Percentiles rank a stretch among this genome's conserved stretches.
Conservation (phyloP, 2,888 invertebrate genomes). For the Furcula furcula region DNA sequence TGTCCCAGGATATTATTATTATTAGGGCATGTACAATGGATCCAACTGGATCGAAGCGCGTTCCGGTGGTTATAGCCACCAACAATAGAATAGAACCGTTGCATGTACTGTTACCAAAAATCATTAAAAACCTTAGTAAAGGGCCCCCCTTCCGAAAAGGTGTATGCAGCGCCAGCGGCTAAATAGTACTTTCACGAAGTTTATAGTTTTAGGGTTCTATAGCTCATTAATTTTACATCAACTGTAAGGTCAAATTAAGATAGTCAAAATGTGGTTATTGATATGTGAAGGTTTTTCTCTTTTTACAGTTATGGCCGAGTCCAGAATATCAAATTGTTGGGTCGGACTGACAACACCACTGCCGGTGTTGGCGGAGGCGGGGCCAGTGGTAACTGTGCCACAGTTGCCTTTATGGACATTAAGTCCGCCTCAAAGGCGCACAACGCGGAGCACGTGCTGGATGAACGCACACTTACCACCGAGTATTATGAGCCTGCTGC, state of each 20-base stretch:
- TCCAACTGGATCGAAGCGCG: no score
- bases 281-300: conserved; percentile 36
- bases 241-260: neutral
- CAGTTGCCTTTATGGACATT: conserved; percentile 98
- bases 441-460: conserved; percentile 93
- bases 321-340: conserved; percentile 97
- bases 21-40: no score
- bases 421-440: conserved; percentile 97
- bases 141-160: no score
- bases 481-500: conserved; percentile 95
- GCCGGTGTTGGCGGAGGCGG: conserved; percentile 72
- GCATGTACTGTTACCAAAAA: no score
- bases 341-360: conserved; percentile 81
- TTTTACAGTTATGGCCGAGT: conserved; percentile 96
- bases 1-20: no score
- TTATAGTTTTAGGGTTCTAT: no score
- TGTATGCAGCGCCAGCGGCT: no score
- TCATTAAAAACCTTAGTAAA: no score
- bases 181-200: no score
- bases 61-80: no score
- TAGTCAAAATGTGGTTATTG: conserved; percentile 22
- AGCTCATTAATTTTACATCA: no score
- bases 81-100: no score
- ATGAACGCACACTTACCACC: conserved; percentile 92
- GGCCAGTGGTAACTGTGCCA: conserved; percentile 89